phyloP scores from a whole-genome alignment of 2,113 vertebrate species.

The Tragelaphus imberbis region DNA sequence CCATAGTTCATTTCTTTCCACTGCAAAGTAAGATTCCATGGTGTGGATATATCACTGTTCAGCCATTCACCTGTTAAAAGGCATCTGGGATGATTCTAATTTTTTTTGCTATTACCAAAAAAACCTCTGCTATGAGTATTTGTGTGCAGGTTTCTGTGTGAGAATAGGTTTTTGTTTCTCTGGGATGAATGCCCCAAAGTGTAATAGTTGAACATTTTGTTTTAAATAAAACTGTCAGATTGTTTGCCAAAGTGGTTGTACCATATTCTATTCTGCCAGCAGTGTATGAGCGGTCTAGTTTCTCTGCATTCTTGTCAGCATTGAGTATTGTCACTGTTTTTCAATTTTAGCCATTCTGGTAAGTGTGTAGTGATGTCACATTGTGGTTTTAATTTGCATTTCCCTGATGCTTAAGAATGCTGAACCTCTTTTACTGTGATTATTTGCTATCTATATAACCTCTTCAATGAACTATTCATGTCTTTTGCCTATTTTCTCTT shows the following conservation, averaged over 20 bases:
- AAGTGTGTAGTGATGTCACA: background rate
- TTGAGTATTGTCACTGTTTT: constrained; percentile 4
- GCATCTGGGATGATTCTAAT: background rate
- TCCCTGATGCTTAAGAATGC: background rate
- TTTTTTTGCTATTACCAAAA: background rate
- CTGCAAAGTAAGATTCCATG: background rate
- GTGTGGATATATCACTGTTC: no score
- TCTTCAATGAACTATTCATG: background rate
- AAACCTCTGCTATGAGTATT: background rate
- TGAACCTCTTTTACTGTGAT: background rate
- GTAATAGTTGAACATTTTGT: background rate
- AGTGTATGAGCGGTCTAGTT: background rate
- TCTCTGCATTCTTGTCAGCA: background rate
- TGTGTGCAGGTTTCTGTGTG: background rate
- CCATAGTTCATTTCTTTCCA: background rate
- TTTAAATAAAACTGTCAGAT: background rate
- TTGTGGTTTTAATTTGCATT: background rate
- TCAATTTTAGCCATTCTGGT: background rate
- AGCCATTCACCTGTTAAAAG: no score
- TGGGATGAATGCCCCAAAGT: background rate
- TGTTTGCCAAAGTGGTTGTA: background rate
- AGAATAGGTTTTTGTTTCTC: background rate
- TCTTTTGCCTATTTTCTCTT: background rate
- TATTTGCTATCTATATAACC: background rate
- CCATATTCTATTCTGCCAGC: background rate